Evolutionary conservation across 2,113 vertebrate species (phyloP).

Genomic region (Nymphicus hollandicus): DNA sequence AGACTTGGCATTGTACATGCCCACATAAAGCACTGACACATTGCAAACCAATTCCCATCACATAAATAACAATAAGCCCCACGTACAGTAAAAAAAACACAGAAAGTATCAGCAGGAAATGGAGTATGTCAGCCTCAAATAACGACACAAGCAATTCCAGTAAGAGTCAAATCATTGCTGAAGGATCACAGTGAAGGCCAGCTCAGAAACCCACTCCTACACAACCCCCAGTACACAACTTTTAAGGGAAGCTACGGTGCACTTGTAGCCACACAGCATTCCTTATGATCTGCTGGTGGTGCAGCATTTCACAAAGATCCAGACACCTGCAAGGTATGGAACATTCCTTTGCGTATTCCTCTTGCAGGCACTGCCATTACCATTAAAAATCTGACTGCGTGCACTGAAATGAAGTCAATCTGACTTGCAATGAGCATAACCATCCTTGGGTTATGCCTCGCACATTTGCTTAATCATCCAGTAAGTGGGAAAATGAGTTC

Average conservation of each 20-base stretch:
- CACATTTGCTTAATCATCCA: neutral
- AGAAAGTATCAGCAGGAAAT: neutral
- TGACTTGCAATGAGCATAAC: neutral
- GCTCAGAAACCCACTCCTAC: neutral
- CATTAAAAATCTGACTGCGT: neutral
- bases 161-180: neutral
- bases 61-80: neutral
- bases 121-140: neutral
- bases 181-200: neutral
- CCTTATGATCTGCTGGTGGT: neutral
- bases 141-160: neutral
- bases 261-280: neutral
- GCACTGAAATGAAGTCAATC: fast-evolving
- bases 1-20: neutral
- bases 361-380: neutral
- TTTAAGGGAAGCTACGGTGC: neutral
- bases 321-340: neutral
- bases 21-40: neutral
- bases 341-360: neutral
- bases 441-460: neutral
- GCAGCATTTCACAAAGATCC: neutral
- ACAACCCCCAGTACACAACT: neutral
- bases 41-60: neutral
- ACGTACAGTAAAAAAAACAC: neutral
- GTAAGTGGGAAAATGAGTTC: neutral